A percentile compares a stretch with the other conserved stretches of the same genome.
Evolutionary conservation across 2,113 vertebrate genomes (phyloP).

Genomic region (Poicephalus meyeri): DNA sequence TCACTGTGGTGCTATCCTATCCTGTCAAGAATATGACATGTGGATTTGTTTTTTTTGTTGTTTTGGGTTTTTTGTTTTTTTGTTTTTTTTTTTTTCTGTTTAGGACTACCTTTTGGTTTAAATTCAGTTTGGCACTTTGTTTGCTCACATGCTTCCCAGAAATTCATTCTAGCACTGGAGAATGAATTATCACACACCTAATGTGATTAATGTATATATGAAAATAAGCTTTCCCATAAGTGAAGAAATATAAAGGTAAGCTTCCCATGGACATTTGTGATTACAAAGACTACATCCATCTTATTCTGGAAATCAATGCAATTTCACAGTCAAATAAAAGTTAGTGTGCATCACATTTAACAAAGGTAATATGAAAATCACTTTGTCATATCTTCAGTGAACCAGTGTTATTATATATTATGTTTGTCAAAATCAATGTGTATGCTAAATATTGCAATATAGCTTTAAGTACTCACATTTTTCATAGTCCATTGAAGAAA

Average conservation of each 20-base stretch:
- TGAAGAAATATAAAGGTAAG: slow-evolving; percentile 31
- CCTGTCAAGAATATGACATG: not conserved
- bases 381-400: not conserved
- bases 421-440: slow-evolving; percentile 1
- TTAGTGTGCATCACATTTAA: slow-evolving; percentile 9
- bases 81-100: not conserved
- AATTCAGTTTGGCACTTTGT: not conserved
- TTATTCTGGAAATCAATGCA: slow-evolving; percentile 4
- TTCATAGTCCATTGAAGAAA: slow-evolving; percentile 17
- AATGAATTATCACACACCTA: slow-evolving; percentile 11
- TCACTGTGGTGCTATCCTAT: not conserved
- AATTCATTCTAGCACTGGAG: not conserved
- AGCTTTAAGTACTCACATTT: not conserved
- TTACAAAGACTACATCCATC: slow-evolving; percentile 11
- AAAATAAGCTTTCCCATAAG: slow-evolving; percentile 40
- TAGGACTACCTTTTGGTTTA: not conserved
- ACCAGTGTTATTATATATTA: not conserved
- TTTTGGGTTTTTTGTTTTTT: not conserved
- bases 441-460: not conserved
- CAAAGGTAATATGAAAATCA: slow-evolving; percentile 10
- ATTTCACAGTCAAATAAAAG: slow-evolving; percentile 37
- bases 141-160: not conserved
- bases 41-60: not conserved
- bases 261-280: not conserved
- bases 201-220: slow-evolving; percentile 23